Base-by-base conservation (phyloP, 2,888 invertebrate species). In the Ectropis crepuscularia region DNA sequence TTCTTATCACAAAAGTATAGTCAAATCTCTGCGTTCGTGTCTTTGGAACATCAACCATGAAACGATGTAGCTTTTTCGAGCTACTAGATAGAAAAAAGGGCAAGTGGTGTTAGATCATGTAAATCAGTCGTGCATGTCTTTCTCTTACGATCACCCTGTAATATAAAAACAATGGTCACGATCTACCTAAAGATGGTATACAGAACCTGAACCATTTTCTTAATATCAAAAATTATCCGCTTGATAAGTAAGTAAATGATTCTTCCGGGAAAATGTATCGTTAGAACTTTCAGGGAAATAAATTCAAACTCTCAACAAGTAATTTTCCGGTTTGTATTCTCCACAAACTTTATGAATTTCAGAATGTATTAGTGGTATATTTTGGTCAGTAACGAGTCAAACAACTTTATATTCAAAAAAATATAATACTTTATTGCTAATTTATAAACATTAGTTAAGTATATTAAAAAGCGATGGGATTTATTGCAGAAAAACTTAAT, bases 291-390 rank as follows among this genome's bases (percentile, higher is more conserved):
- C 46, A 46, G 50, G 28, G 59, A 63, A 63, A 65, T 65, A 62
- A 63, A 67, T 63, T 63, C 38, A 54, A 67, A 69, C 65, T 65
- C 69, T 57, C 51, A 61, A 63, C 67, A 67, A 70, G 65, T 70
- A 70, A 70, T 65, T 70, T 70, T 65, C 65, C 65, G 67, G 65
- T 61, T 55, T 58, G 51, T 46, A 53, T 51, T 45, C 60, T 6
- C 42, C 46, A 55, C 54, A 47, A 63, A 57, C 63, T 67, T 67
- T 59, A 41, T 51, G 55, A 53, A 38, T 61, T 55, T 55, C 11
- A 12, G 58, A 39, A 43, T 50, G 53, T 55, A 45, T 50, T 48
- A 46, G 41, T 39, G 28, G 10, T 36, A 48, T 43, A 53, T 48
- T 62, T 51, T 16, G 57, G 48, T 45, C 57, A 53, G 43, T 54